Evolutionary conservation across 2,888 invertebrate genomes (phyloP).

Genomic region (Acronicta psi): DNA sequence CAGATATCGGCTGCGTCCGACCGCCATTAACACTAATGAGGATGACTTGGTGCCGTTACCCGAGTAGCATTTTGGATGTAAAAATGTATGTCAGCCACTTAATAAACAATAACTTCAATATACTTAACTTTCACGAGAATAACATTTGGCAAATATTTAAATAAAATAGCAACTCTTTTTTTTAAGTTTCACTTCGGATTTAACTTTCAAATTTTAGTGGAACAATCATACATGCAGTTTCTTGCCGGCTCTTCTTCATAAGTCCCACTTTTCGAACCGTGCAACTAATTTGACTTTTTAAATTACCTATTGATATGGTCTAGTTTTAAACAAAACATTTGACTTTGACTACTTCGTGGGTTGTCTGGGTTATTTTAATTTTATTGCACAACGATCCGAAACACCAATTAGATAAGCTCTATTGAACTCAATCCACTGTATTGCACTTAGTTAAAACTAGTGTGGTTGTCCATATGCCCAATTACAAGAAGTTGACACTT

Average conservation of each 20-base stretch:
- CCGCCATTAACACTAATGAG: slow-evolving; percentile 81
- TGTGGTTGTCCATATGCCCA: neutral
- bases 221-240: neutral
- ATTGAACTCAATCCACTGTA: neutral
- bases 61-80: slow-evolving; percentile 51
- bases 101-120: slow-evolving; percentile 38
- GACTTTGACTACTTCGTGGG: too few relatives aligned
- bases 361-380: neutral
- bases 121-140: neutral
- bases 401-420: too few relatives aligned
- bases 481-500: slow-evolving; percentile 10
- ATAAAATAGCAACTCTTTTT: neutral
- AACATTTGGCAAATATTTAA: neutral
- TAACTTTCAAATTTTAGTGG: neutral
- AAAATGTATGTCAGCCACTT: slow-evolving; percentile 51
- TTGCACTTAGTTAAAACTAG: neutral
- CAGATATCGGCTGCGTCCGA: slow-evolving; percentile 73
- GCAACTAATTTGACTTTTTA: too few relatives aligned
- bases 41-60: slow-evolving; percentile 59
- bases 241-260: too few relatives aligned
- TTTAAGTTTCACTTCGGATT: slow-evolving; percentile 1
- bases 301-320: too few relatives aligned
- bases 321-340: too few relatives aligned
- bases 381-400: neutral
- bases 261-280: too few relatives aligned